Base-by-base conservation (phyloP, 2,113 vertebrate genomes). In the Eulemur rufifrons region DNA sequence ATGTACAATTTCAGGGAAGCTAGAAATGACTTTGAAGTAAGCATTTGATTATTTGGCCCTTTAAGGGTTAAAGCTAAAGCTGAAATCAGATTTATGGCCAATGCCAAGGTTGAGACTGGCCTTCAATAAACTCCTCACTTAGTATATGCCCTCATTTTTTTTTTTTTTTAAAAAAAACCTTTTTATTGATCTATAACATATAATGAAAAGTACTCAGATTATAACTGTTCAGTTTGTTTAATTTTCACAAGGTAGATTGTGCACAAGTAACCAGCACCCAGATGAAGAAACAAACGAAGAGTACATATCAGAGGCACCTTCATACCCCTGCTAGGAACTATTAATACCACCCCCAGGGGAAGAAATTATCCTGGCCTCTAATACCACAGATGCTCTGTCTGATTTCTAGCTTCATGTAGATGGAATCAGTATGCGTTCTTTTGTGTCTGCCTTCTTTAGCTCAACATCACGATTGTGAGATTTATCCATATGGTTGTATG, bases 21-120 rank as follows among this genome's bases (percentile, higher is more conserved):
- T 32, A n/a, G 68, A 94, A 47, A 56, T 92, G 42, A 74, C 39
- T 89, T 68, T 80, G 34, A 78, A 94, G 34, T 91, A 37, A 27
- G 11, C 32, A 91, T 78, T 92, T 88, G 5, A 5, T 68, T 93
- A 47, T 76, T 93, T 32, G 50, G 63, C 2, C 20, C 45, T 89
- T 93, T 20, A 18, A 80, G 94, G 80, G 47, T 54, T 85, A 18
- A 80, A 73, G 18, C n/a, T 74, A 17, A 78, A 39, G 69, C 12
- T 83, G 34, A 63, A 95, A 76, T 92, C 85, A 92, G 47, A 86
- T 80, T 80, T 71, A 66, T 42, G 34, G 64, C 63, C 74, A 61
- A 3, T 39, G 88, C n/a, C 85, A 94, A 91, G 34, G n/a, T 37
- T 56, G 64, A 89, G 34, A 18, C 45, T 85, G 12, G 37, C 59